Evolutionary conservation across 2,113 vertebrate species (phyloP).

Genomic region (Mirza zaza): DNA sequence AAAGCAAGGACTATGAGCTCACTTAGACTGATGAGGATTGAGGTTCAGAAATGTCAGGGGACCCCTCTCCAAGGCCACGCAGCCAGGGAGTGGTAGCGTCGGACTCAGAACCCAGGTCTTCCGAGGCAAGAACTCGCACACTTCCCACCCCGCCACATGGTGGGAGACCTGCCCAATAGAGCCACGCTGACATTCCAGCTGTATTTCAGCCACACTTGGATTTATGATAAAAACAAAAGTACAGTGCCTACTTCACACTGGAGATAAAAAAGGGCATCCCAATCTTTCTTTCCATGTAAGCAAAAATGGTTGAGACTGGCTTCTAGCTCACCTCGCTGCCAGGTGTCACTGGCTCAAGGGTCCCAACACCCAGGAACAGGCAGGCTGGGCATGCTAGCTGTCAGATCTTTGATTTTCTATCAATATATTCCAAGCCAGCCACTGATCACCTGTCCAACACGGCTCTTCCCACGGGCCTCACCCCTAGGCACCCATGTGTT

Average conservation of each 20-base stretch:
- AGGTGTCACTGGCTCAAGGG: background rate
- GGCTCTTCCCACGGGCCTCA: fast-evolving
- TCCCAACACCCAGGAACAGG: background rate
- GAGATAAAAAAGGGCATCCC: background rate
- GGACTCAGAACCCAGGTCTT: background rate
- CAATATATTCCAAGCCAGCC: background rate
- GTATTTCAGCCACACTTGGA: background rate
- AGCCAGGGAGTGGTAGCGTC: fast-evolving
- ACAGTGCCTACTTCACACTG: background rate
- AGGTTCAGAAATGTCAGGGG: background rate
- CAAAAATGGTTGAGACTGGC: background rate
- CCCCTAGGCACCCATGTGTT: too few species aligned
- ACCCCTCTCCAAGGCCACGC: background rate
- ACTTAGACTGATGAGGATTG: background rate
- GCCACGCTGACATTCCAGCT: fast-evolving
- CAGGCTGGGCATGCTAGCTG: background rate
- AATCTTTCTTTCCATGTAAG: background rate
- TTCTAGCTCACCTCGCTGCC: background rate
- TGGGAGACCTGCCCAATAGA: fast-evolving
- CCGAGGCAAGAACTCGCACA: fast-evolving
- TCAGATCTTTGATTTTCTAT: too few species aligned
- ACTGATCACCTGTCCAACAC: fast-evolving
- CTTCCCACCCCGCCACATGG: fast-evolving
- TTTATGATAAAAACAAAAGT: background rate
- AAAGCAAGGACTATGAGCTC: background rate